phyloP scores from a whole-genome alignment of 2,888 invertebrate species.

The Cactoblastis cactorum region DNA sequence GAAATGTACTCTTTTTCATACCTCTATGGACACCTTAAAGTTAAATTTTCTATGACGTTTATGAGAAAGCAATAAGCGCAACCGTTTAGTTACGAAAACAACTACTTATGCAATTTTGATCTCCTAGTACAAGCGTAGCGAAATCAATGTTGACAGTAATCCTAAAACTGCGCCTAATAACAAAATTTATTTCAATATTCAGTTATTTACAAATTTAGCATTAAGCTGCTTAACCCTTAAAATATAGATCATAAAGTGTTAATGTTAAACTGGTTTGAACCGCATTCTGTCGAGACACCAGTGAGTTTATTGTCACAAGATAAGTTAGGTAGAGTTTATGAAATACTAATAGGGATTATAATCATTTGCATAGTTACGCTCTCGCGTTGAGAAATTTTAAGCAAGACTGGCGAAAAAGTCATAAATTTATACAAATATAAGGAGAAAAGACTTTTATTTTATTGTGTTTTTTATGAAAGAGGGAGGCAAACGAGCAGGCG shows the following conservation, averaged over 20 bases:
- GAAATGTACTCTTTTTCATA: too few species aligned
- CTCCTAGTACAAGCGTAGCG: neutral
- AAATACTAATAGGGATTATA: neutral
- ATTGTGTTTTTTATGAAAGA: too few species aligned
- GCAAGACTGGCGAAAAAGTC: neutral
- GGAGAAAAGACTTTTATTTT: too few species aligned
- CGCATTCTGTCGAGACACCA: neutral
- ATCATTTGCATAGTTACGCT: constrained; percentile 3
- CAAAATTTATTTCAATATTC: constrained; percentile 1
- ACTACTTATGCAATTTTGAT: too few species aligned
- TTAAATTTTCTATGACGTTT: too few species aligned
- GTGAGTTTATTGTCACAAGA: neutral
- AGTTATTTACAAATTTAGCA: constrained; percentile 3
- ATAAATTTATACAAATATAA: too few species aligned
- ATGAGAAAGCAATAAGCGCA: too few species aligned
- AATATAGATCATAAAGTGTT: neutral
- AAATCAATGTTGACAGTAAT: constrained; percentile 7
- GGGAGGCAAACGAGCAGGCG: too few species aligned
- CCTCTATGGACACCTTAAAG: too few species aligned
- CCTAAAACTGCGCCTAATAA: neutral
- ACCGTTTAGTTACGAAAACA: too few species aligned
- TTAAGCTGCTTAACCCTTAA: constrained; percentile 5
- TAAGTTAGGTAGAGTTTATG: constrained; percentile 1
- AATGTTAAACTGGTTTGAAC: neutral
- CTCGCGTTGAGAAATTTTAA: constrained; percentile 1